phyloP scores from a whole-genome alignment of 2,797 vertebrate species.

The Clarias platycephalus region DNA sequence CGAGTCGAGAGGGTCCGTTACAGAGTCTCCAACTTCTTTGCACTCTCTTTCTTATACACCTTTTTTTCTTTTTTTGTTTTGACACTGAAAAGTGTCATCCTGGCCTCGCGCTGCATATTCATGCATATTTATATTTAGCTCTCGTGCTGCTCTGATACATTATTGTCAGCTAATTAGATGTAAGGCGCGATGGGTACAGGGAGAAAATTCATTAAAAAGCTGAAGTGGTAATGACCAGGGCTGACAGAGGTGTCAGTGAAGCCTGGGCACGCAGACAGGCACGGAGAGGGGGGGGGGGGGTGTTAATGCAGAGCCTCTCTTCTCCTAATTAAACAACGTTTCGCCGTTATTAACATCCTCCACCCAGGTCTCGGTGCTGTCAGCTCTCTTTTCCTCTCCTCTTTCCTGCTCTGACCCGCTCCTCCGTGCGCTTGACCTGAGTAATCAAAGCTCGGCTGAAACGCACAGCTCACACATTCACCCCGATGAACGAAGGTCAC shows the following conservation, averaged over 20 bases:
- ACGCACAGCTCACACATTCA: background rate
- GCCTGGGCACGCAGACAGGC: slow-evolving; percentile 87
- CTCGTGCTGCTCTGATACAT: slow-evolving; percentile 88
- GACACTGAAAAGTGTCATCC: slow-evolving; percentile 82
- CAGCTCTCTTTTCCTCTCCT: slow-evolving; percentile 76
- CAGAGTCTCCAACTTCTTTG: slow-evolving; percentile 65
- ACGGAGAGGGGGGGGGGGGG: slow-evolving; percentile 79
- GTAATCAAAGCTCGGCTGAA: slow-evolving; percentile 65
- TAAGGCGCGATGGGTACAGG: slow-evolving; percentile 91
- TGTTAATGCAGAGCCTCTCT: slow-evolving; percentile 88
- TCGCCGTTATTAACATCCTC: slow-evolving; percentile 97
- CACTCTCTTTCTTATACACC: background rate
- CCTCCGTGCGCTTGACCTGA: slow-evolving; percentile 67
- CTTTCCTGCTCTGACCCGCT: slow-evolving; percentile 49
- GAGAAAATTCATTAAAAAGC: slow-evolving; percentile 94
- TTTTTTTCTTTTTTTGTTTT: slow-evolving; percentile 51
- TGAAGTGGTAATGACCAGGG: slow-evolving; percentile 92
- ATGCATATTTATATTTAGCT: slow-evolving; percentile 99
- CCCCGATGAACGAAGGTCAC: slow-evolving; percentile 12
- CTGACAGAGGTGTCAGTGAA: slow-evolving; percentile 97
- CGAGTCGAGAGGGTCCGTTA: slow-evolving; percentile 69
- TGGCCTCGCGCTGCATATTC: slow-evolving; percentile 81
- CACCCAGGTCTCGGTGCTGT: slow-evolving; percentile 85
- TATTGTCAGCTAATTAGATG: slow-evolving; percentile 99
- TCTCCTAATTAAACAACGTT: slow-evolving; percentile 99